Evolutionary conservation across 2,113 vertebrate genomes (phyloP).

Genomic region (Neodontobutis hainanensis): DNA sequence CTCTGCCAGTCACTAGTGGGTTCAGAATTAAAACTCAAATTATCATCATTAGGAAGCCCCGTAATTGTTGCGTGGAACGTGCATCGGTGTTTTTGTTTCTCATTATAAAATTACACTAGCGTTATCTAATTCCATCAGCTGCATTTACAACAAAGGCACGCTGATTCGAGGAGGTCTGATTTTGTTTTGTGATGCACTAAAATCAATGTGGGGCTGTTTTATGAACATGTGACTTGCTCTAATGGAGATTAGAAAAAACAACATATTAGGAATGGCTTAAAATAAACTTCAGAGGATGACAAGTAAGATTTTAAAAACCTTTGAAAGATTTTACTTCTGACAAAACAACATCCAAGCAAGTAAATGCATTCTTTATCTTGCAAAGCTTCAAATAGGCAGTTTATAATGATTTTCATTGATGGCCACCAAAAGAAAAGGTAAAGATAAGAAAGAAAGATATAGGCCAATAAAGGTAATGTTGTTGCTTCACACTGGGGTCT

Average conservation of each 20-base stretch:
- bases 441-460: no score
- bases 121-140: constrained; percentile 73
- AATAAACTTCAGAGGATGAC: no score
- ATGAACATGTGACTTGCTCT: constrained; percentile 31
- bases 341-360: no score
- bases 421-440: no score
- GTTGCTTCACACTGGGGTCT: no score
- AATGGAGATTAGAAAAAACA: background rate
- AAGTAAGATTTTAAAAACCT: no score
- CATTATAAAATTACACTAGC: constrained; percentile 73
- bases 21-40: constrained; percentile 92
- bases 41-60: constrained; percentile 80
- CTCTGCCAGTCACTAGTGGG: constrained; percentile 87
- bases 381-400: no score
- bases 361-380: no score
- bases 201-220: constrained; percentile 1
- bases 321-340: no score
- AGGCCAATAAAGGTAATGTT: no score
- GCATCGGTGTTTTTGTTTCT: constrained; percentile 75
- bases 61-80: constrained; percentile 78
- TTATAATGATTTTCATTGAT: no score
- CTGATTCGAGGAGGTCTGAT: constrained; percentile 27
- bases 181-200: background rate
- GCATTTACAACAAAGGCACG: constrained; percentile 18
- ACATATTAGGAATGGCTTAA: no score